A percentile compares a stretch with the other conserved stretches of the same genome.
These are phyloP conservation scores for Agrochola macilenta DNA, from an alignment of 2,888 invertebrate genomes.

Conservation along the genomic window DNA sequence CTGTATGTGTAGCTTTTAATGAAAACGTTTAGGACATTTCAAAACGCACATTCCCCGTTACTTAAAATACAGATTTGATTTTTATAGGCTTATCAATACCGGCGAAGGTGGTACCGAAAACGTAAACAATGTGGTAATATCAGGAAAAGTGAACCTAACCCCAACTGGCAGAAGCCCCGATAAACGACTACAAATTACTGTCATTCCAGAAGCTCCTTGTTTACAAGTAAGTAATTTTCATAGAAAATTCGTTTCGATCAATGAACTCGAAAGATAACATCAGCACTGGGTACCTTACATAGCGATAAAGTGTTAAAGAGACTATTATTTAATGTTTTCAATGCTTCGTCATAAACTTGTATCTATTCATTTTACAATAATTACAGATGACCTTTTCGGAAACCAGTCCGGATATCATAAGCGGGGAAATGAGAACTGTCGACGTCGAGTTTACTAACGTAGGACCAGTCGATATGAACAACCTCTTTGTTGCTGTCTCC, in stretches of 20 bases:
- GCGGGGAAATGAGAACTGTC: slow-evolving; percentile 93
- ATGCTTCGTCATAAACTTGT: neutral
- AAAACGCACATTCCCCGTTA: neutral
- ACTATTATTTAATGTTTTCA: neutral
- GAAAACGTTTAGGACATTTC: neutral
- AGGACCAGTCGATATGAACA: slow-evolving; percentile 92
- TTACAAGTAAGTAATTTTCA: slow-evolving; percentile 91
- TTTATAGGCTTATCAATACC: slow-evolving; percentile 79
- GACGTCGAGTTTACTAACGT: slow-evolving; percentile 93
- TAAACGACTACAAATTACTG: slow-evolving; percentile 93
- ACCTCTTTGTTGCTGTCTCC: slow-evolving; percentile 92
- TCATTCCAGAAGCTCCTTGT: slow-evolving; percentile 95
- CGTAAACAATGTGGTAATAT: slow-evolving; percentile 85
- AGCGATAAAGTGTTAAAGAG: neutral
- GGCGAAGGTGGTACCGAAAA: slow-evolving; percentile 82
- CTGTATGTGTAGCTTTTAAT: neutral
- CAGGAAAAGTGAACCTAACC: slow-evolving; percentile 91
- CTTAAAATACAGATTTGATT: neutral
- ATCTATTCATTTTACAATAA: slow-evolving; percentile 1
- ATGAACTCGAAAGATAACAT: slow-evolving; percentile 1
- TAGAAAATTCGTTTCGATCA: neutral
- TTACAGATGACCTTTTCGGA: slow-evolving; percentile 93
- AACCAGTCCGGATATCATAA: slow-evolving; percentile 92
- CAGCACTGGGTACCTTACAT: neutral
- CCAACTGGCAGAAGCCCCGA: slow-evolving; percentile 91